Evolutionary conservation across 2,888 invertebrate species (phyloP).

Genomic region (Orthosia cruda): DNA sequence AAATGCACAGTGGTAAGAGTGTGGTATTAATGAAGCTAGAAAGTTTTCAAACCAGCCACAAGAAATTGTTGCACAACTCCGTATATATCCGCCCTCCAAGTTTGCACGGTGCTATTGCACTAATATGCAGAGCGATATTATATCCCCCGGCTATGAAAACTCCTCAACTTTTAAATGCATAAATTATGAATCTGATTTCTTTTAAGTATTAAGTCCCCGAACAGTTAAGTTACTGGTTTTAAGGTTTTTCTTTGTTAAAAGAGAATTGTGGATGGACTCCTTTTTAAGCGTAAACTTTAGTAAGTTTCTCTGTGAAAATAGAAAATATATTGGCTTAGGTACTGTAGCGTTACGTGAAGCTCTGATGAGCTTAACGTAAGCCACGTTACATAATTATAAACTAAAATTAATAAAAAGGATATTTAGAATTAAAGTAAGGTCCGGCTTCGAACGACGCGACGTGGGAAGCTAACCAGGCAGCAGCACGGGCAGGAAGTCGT

Average conservation of each 20-base stretch:
- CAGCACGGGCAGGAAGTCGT: too few relatives aligned
- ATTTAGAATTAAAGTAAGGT: too few relatives aligned
- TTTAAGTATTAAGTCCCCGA: slow-evolving; percentile 19
- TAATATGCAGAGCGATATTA: slow-evolving; percentile 59
- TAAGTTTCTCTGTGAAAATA: not conserved
- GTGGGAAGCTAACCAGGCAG: too few relatives aligned
- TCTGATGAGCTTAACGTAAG: too few relatives aligned
- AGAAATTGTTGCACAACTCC: slow-evolving; percentile 71
- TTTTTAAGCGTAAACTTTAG: slow-evolving; percentile 11
- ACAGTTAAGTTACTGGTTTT: slow-evolving; percentile 8
- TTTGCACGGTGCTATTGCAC: slow-evolving; percentile 63
- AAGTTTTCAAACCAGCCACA: slow-evolving; percentile 71
- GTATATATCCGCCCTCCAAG: slow-evolving; percentile 68
- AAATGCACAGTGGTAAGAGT: slow-evolving; percentile 57
- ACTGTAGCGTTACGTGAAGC: too few relatives aligned
- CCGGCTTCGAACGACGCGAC: too few relatives aligned
- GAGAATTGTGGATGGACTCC: slow-evolving; percentile 2
- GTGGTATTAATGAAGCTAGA: slow-evolving; percentile 71
- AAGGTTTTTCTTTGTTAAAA: slow-evolving; percentile 7
- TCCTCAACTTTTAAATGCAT: slow-evolving; percentile 57
- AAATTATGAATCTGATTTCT: slow-evolving; percentile 47
- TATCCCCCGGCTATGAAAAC: slow-evolving; percentile 48
- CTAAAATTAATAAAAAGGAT: too few relatives aligned
- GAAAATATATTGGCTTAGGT: not conserved
- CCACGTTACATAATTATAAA: too few relatives aligned